Percentiles rank a stretch among this genome's conserved stretches.
Conservation (phyloP, 2,888 invertebrate genomes). For the Ochropacha duplaris region DNA sequence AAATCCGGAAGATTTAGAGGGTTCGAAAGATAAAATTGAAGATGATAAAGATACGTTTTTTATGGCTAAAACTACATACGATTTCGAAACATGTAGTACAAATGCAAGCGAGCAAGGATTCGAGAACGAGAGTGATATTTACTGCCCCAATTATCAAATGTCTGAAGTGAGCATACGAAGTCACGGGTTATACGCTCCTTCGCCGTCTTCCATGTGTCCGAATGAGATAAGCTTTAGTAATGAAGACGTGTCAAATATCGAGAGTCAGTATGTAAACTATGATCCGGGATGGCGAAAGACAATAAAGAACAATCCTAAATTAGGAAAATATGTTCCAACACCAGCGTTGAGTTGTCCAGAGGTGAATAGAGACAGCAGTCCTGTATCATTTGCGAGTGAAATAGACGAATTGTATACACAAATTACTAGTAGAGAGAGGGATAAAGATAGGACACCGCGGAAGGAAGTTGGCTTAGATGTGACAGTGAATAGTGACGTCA, state of each 20-base stretch:
- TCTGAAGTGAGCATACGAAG: slow-evolving; percentile 86
- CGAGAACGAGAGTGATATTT: slow-evolving; percentile 84
- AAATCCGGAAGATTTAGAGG: slow-evolving; percentile 44
- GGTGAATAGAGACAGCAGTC: slow-evolving; percentile 70
- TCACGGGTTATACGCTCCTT: slow-evolving; percentile 85
- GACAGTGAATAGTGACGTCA: slow-evolving; percentile 73
- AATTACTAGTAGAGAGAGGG: slow-evolving; percentile 80
- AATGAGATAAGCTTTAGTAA: slow-evolving; percentile 78
- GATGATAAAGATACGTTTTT: slow-evolving; percentile 70
- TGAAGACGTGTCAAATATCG: slow-evolving; percentile 75
- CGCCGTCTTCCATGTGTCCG: slow-evolving; percentile 80
- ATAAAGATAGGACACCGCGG: slow-evolving; percentile 55
- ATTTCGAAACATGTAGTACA: slow-evolving; percentile 74
- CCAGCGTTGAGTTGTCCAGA: slow-evolving; percentile 75
- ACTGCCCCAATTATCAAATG: slow-evolving; percentile 84
- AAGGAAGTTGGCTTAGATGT: slow-evolving; percentile 62
- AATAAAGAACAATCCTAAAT: slow-evolving; percentile 66
- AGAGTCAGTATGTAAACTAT: slow-evolving; percentile 82
- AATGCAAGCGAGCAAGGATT: slow-evolving; percentile 77
- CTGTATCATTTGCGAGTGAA: slow-evolving; percentile 79
- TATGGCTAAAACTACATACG: slow-evolving; percentile 70
- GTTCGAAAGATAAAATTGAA: slow-evolving; percentile 63
- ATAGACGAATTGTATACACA: slow-evolving; percentile 88
- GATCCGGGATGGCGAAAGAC: slow-evolving; percentile 81
- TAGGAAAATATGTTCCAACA: slow-evolving; percentile 70